Evolutionary conservation across 2,888 invertebrate genomes (phyloP).

Genomic region (Glyphotaelius pellucidus): DNA sequence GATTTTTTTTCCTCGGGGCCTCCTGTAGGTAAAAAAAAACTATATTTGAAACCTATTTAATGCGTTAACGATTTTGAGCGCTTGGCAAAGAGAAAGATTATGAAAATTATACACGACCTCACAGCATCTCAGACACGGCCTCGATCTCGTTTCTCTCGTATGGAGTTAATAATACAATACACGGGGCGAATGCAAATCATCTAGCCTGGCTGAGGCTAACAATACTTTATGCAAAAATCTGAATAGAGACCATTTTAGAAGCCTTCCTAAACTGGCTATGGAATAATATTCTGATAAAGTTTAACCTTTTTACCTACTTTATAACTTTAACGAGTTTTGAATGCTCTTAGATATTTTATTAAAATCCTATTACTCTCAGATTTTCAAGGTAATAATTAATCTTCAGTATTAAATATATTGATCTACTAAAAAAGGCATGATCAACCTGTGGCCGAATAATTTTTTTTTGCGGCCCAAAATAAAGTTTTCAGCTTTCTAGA

Average conservation of each 20-base stretch:
- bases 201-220: not conserved
- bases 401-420: not conserved
- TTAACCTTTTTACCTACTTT: not conserved
- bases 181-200: not conserved
- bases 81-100: not conserved
- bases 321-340: not conserved
- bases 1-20: no score
- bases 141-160: not conserved
- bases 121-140: not conserved
- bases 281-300: not conserved
- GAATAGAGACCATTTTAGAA: not conserved
- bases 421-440: not conserved
- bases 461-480: no score
- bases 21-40: not conserved
- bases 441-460: no score
- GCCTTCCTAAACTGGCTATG: not conserved
- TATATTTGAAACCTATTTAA: not conserved
- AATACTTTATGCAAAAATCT: not conserved
- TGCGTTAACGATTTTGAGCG: not conserved
- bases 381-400: not conserved
- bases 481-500: no score
- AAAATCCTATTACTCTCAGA: no score
- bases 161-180: not conserved
- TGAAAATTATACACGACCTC: not conserved
- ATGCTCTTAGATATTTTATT: no score